These are phyloP conservation scores for Ericerus pela DNA, from an alignment of 1,140 invertebrate genomes.

Conservation along the genomic window DNA sequence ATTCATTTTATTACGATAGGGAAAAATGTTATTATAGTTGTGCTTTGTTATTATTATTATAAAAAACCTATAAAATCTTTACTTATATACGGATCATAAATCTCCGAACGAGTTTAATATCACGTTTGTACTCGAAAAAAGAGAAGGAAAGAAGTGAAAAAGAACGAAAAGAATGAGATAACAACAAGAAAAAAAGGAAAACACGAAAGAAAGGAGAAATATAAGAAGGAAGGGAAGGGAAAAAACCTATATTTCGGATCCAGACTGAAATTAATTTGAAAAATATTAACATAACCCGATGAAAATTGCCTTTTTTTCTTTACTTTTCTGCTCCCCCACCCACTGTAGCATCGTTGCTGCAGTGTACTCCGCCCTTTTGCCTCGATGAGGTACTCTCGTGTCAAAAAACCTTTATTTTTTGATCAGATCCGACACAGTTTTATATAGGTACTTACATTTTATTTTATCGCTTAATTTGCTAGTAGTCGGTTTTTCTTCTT, in stretches of 20 bases:
- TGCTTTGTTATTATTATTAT: slow-evolving; percentile 12
- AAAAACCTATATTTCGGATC: slow-evolving; percentile 6
- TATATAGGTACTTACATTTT: too few species aligned
- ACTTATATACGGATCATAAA: slow-evolving; percentile 12
- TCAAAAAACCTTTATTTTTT: too few species aligned
- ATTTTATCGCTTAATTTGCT: too few species aligned
- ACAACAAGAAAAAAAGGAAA: background rate
- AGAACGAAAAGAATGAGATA: background rate
- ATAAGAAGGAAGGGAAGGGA: background rate
- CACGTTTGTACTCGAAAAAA: slow-evolving; percentile 5
- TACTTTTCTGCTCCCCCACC: too few species aligned
- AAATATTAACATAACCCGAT: slow-evolving; percentile 7
- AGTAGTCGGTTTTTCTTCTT: too few species aligned
- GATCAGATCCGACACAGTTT: too few species aligned
- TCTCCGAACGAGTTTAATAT: slow-evolving; percentile 11
- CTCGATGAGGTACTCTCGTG: too few species aligned
- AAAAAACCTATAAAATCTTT: slow-evolving; percentile 12
- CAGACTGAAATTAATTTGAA: slow-evolving; percentile 11
- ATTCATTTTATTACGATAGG: slow-evolving; percentile 12
- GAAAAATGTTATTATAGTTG: slow-evolving; percentile 11
- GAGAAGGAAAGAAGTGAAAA: background rate
- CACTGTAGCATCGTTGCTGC: too few species aligned
- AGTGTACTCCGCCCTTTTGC: too few species aligned
- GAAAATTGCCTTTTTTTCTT: background rate
- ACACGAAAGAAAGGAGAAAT: background rate